Base-by-base conservation (phyloP, 2,113 vertebrate genomes). In the Dryoscopus gambensis region DNA sequence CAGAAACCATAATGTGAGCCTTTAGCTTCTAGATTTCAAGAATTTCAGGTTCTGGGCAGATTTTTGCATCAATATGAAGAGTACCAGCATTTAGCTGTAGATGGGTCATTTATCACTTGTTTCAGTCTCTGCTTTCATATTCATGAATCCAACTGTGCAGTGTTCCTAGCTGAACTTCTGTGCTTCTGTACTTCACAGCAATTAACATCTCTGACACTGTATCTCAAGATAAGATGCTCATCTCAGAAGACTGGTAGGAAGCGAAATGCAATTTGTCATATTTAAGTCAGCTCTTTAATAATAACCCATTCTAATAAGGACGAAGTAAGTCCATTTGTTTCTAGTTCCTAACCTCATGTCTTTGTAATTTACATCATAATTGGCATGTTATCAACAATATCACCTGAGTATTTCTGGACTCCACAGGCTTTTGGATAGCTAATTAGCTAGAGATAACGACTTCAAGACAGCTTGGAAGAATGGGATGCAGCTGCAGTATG, bases 151-250 rank as follows among this genome's bases (percentile, higher is more conserved):
- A 78, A 84, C 57, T 44, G 27, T 77, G 21, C 5, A 10, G 15
- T 73, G 50, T 65, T 92, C 65, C 42, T 74, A 40, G 40, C 6
- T 71, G 91, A 96, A 89, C 65, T 87, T 76, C 28, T 53, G 6
- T 39, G 62, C 15, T 71, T 90, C 64, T 81, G 30, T 77, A 83
- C 75, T 90, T 94, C 73, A 79, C 40, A 96, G 81, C 81, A 96
- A 87, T 93, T 97, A 94, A 83, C 87, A 93, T 76, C 50, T 14
- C 18, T 96, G 84, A 96, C 87, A 85, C 73, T 71, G 21, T 55
- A 79, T 85, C 50, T 85, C 31, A 76, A 94, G 59, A 87, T 82
- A 94, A 87, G 63, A 83, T 87, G 55, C 27, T 90, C 55, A 76
- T 65, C 87, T 91, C 55, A 31, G 25, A 94, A 82, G 50, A 76